Evolutionary conservation across 2,888 invertebrate species (phyloP), one percentile per base, ranked within the genome.

Genomic region (Ophion ventricosus): DNA sequence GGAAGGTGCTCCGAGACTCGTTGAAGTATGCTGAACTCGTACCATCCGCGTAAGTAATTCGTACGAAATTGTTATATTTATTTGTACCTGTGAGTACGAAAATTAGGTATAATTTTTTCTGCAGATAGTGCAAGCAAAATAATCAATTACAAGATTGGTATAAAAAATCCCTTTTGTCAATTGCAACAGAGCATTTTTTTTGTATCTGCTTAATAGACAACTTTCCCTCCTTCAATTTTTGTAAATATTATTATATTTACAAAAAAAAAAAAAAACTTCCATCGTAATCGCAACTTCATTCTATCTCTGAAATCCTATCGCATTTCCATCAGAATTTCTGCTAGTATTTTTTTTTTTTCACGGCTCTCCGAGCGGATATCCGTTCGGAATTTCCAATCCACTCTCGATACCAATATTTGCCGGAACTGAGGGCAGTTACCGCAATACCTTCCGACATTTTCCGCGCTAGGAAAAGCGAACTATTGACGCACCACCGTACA

Each of bases 1-100:
- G 56, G 56, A 25, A 49, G 26, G 76, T 72, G 80, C 64, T 70
- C 61, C 70, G 82, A 73, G 74, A 79, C 61, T 83, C 84, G 59
- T 75, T 78, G 74, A 86, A 87, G 84, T 79, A 88, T 86, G 86
- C 81, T 83, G 82, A 79, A 88, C 66, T 61, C 75, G 83, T 79
- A 74, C 63, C 57, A 83, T 66, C 79, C 75, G 78, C 85, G 89
- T 87, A 87, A 89, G 88, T 87, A 79, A 74, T 29, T 64, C 11
- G n/a, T 11, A 56, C n/a, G 7, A 29, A n/a, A 29, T 54, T 54
- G n/a, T n/a, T 20, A 8, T 56, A 20, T 25, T 25, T 17, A 49
- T 49, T 67, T 67, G 11, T 25, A 17, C 17, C 1, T 2, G 14
- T 4, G 49, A 49, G 49, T 17, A 49, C 17, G 49, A 3, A 17